A percentile compares a stretch with the other conserved stretches of the same genome.
phyloP scores from a whole-genome alignment of 1,140 invertebrate species.

The Linepithema humile region DNA sequence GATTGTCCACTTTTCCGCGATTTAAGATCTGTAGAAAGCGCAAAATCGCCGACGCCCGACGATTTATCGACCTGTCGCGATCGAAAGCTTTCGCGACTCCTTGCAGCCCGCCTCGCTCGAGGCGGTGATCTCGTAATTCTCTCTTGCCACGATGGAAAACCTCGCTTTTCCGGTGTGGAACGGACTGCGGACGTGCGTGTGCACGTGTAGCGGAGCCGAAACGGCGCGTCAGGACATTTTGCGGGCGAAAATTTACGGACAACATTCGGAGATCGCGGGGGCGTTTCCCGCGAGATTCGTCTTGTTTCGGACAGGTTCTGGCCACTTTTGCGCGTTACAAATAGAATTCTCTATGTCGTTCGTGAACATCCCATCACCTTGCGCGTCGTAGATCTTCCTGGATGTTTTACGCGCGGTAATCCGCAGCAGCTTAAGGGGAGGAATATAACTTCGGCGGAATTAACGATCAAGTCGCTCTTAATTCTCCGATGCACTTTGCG shows the following conservation, averaged over 20 bases:
- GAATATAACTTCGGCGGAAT: constrained; percentile 40
- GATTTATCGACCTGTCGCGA: constrained; percentile 17
- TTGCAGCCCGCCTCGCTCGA: background rate
- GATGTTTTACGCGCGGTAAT: constrained; percentile 36
- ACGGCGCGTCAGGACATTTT: constrained; percentile 1
- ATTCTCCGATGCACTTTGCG: constrained; percentile 45
- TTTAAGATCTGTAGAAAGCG: background rate
- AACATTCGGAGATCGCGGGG: constrained; percentile 45
- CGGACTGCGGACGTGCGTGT: background rate
- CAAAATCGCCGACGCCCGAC: background rate
- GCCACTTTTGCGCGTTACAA: constrained; percentile 46
- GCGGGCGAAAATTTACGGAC: constrained; percentile 43
- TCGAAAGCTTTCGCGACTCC: constrained; percentile 14
- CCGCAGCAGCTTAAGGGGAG: background rate
- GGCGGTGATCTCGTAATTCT: constrained; percentile 45
- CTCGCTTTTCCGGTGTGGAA: background rate
- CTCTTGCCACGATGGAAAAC: constrained; percentile 18
- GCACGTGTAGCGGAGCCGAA: background rate
- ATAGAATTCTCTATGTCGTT: constrained; percentile 31
- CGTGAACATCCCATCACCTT: background rate
- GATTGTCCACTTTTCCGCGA: background rate
- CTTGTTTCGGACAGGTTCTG: constrained; percentile 45
- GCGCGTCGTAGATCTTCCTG: constrained; percentile 39
- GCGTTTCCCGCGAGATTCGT: constrained; percentile 42
- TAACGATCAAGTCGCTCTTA: constrained; percentile 30